A percentile compares a stretch with the other conserved stretches of the same genome.
These are phyloP conservation scores for Merluccius polli DNA, from an alignment of 2,797 vertebrate genomes.

Conservation along the genomic window DNA sequence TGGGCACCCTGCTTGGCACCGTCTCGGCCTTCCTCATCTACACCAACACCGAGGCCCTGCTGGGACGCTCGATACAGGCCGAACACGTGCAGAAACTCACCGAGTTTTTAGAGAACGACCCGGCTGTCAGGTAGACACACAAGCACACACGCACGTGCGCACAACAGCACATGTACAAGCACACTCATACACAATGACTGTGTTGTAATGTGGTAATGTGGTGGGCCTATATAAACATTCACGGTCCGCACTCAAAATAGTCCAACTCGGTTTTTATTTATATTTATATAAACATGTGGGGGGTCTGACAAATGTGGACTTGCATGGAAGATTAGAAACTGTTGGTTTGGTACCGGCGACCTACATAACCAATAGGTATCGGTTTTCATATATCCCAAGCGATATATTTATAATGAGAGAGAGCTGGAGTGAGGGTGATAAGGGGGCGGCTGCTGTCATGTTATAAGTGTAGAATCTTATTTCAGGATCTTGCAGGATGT, in stretches of 20 bases:
- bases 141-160: background rate
- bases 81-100: constrained; percentile 95
- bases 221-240: background rate
- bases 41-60: constrained; percentile 93
- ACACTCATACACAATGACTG: background rate
- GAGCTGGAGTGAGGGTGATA: background rate
- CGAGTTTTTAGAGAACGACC: constrained; percentile 91
- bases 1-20: constrained; percentile 86
- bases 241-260: constrained; percentile 10
- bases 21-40: constrained; percentile 98
- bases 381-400: too few relatives aligned
- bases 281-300: background rate
- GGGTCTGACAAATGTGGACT: too few relatives aligned
- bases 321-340: too few relatives aligned
- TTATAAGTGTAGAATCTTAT: background rate
- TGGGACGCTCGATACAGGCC: constrained; percentile 91
- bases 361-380: too few relatives aligned
- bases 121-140: constrained; percentile 85
- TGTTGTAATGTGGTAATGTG: background rate
- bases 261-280: constrained; percentile 10
- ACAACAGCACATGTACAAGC: too few relatives aligned
- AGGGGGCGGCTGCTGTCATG: background rate
- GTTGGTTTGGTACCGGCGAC: too few relatives aligned
- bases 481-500: background rate
- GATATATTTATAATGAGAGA: too few relatives aligned